Evolutionary conservation across 2,113 vertebrate genomes (phyloP).

Genomic region (Polypterus senegalus): DNA sequence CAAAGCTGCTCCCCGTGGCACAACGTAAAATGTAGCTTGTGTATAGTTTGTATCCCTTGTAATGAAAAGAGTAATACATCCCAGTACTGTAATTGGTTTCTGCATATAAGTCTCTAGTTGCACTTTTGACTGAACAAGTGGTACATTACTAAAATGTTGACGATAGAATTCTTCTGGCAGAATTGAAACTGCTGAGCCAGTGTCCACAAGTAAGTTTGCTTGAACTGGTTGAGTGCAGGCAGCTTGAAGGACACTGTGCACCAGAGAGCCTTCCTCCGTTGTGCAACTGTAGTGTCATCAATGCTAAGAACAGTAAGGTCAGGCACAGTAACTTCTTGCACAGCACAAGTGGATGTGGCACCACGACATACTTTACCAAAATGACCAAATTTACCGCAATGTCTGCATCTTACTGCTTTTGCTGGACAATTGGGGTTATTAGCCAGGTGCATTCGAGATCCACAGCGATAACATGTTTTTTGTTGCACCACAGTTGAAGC

Average conservation of each 20-base stretch:
- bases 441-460: too few relatives aligned
- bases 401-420: too few relatives aligned
- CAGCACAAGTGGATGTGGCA: not conserved
- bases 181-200: slow-evolving; percentile 30
- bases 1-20: not conserved
- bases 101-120: slow-evolving; percentile 16
- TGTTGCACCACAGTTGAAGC: too few relatives aligned
- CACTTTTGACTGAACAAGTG: slow-evolving; percentile 22
- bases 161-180: slow-evolving; percentile 25
- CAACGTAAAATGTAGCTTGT: not conserved
- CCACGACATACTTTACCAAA: not conserved
- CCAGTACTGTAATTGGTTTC: not conserved
- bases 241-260: not conserved
- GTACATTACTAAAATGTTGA: slow-evolving; percentile 29
- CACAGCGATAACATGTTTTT: too few relatives aligned
- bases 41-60: not conserved
- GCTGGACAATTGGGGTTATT: too few relatives aligned
- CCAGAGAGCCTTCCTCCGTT: not conserved
- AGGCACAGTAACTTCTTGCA: not conserved
- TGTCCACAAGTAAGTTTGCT: slow-evolving; percentile 19
- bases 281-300: not conserved
- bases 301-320: not conserved
- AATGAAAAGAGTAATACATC: not conserved
- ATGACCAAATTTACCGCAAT: too few relatives aligned
- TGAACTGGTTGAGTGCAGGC: slow-evolving; percentile 28